Conservation (phyloP, 2,113 vertebrate genomes). For the Sceloporus undulatus region DNA sequence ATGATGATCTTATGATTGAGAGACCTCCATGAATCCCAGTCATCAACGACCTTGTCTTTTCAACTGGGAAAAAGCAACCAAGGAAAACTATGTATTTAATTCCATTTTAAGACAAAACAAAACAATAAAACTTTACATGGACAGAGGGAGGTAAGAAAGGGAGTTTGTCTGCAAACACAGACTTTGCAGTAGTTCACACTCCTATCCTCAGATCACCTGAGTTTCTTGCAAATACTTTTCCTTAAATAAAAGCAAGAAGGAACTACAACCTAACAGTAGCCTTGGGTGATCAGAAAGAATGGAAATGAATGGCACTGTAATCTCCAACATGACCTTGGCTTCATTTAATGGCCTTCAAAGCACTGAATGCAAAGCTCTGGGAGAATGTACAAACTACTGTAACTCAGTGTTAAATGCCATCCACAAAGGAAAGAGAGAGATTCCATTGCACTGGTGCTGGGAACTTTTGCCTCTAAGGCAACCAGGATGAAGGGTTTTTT, state of each 20-base stretch:
- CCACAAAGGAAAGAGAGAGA: slow-evolving; percentile 16
- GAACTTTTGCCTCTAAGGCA: slow-evolving; percentile 19
- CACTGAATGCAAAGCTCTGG: background rate
- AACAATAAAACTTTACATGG: too few species aligned
- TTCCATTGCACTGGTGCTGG: background rate
- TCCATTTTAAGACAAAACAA: too few species aligned
- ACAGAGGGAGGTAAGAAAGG: too few species aligned
- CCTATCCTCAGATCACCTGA: background rate
- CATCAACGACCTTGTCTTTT: too few species aligned
- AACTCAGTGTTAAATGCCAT: background rate
- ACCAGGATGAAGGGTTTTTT: background rate
- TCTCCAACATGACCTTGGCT: background rate
- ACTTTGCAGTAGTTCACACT: too few species aligned
- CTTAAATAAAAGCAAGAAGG: background rate
- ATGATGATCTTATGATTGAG: too few species aligned
- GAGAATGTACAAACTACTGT: background rate
- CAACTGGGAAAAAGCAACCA: too few species aligned
- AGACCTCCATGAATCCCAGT: too few species aligned
- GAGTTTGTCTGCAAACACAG: too few species aligned
- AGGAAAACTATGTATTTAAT: too few species aligned
- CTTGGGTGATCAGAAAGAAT: background rate
- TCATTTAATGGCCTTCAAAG: slow-evolving; percentile 5
- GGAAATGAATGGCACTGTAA: background rate
- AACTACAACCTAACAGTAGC: background rate
- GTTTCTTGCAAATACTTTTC: background rate